Base-by-base conservation (phyloP, 1,140 invertebrate genomes). In the Calephelis nemesis region DNA sequence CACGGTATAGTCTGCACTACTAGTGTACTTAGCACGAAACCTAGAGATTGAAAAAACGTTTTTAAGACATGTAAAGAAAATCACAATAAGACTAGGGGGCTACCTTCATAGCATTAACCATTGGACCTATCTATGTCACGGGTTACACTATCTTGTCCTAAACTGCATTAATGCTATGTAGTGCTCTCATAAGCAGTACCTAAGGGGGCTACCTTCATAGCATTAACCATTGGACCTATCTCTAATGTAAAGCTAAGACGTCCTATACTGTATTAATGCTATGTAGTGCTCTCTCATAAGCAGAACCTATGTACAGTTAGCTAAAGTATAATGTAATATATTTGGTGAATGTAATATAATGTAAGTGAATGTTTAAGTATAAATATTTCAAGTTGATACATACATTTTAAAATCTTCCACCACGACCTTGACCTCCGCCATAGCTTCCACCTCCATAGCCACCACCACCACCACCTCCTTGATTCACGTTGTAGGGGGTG, bases 401-500 rank as follows among this genome's bases (percentile, higher is more conserved):
- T 82, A 88, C 86, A 75, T 64, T 72, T 82, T 91, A 91, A 74
- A 88, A 91, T 71, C 88, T 71, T 11, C 87, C 83, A 13, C 88
- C 85, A 66, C 84, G 67, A 19, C 84, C 82, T 67, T 83, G 83
- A 30, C 81, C 78, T 7, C 85, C 82, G 9, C 83, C 84, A 63
- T 87, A 82, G 67, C 76, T 79, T 40, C 83, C 79, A 39, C 85
- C 82, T 45, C 83, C 84, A 63, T 86, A 80, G 64, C 82, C 81
- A 60, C 80, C 79, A 15, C 30, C 30, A 30, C 85, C 92, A 10
- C 94, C 90, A 70, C 92, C 85, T 74, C 92, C 85, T 71, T 91
- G 88, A 70, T 93, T 94, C 77, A 94, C 93, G 68, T 93, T 95
- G 88, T 96, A 96, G 30, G 95, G 95, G 45, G 94, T 84, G 40